These are phyloP conservation scores for Babyrousa celebensis DNA, from an alignment of 2,797 vertebrate species.

Conservation along the genomic window DNA sequence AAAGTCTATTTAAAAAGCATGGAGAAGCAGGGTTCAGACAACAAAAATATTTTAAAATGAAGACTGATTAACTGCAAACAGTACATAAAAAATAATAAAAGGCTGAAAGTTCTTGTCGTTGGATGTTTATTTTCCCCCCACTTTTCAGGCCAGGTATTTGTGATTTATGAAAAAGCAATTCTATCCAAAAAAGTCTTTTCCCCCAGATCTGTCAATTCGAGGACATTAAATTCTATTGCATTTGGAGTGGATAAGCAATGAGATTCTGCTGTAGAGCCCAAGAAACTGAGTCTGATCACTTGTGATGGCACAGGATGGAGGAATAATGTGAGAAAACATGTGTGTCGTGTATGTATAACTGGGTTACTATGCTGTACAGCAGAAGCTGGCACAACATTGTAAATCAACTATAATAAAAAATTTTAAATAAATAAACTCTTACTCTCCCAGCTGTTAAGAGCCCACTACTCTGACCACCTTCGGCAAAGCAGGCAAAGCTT, in stretches of 20 bases:
- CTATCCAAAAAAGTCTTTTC: constrained; percentile 52
- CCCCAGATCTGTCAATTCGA: constrained; percentile 58
- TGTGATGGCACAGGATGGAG: too few relatives aligned
- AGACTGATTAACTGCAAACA: constrained; percentile 37
- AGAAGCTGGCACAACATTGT: too few relatives aligned
- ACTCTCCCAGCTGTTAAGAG: constrained; percentile 36
- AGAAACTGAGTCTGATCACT: too few relatives aligned
- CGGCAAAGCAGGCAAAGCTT: constrained; percentile 17
- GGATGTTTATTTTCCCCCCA: not conserved
- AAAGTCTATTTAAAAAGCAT: constrained; percentile 56
- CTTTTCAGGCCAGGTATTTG: constrained; percentile 33
- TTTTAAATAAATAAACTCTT: not conserved
- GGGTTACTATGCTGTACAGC: too few relatives aligned
- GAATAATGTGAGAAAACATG: too few relatives aligned
- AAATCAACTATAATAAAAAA: too few relatives aligned
- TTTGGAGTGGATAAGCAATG: too few relatives aligned
- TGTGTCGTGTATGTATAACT: too few relatives aligned
- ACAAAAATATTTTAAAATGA: constrained; percentile 60
- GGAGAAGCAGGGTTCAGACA: not conserved
- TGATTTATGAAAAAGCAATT: not conserved
- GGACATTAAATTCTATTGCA: not conserved
- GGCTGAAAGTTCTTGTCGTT: constrained; percentile 28
- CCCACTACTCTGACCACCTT: constrained; percentile 21
- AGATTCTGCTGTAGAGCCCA: too few relatives aligned
- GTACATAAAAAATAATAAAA: constrained; percentile 55